Percentiles rank a stretch among this genome's conserved stretches.
Conservation (phyloP, 2,888 invertebrate genomes). For the Tipula unca region DNA sequence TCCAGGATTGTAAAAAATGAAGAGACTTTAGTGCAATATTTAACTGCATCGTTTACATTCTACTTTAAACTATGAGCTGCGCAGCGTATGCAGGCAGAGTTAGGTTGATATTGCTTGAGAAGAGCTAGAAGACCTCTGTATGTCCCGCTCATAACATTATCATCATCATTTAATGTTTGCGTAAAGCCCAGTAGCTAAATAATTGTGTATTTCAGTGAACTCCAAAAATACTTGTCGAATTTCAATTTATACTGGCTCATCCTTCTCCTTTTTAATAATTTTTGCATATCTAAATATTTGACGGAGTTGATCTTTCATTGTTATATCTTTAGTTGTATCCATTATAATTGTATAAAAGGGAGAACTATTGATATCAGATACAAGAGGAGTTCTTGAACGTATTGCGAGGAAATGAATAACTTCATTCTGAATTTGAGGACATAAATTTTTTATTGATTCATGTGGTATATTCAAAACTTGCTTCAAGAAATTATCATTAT, state of each 20-base stretch:
- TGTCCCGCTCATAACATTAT: no score
- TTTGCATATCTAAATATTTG: no score
- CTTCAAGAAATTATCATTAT: slow-evolving; percentile 21
- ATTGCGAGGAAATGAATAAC: no score
- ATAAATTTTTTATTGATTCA: background rate
- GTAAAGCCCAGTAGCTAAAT: slow-evolving; percentile 18
- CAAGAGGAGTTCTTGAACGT: no score
- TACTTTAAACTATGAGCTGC: slow-evolving; percentile 20
- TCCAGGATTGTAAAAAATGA: background rate
- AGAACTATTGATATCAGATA: no score
- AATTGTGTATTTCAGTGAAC: no score
- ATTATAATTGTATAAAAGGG: no score
- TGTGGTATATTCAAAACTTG: background rate
- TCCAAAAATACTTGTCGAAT: slow-evolving; percentile 19
- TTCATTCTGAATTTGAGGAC: no score
- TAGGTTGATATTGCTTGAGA: slow-evolving; percentile 24
- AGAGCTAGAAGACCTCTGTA: no score
- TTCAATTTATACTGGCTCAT: background rate
- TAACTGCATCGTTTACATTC: slow-evolving; percentile 17
- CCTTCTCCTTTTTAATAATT: background rate
- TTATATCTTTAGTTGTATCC: no score
- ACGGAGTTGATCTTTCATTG: no score
- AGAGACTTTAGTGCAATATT: no score
- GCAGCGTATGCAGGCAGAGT: slow-evolving; percentile 23
- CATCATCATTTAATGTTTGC: background rate